Base-by-base conservation (phyloP, 2,113 vertebrate species). In the Hiodon alosoides region DNA sequence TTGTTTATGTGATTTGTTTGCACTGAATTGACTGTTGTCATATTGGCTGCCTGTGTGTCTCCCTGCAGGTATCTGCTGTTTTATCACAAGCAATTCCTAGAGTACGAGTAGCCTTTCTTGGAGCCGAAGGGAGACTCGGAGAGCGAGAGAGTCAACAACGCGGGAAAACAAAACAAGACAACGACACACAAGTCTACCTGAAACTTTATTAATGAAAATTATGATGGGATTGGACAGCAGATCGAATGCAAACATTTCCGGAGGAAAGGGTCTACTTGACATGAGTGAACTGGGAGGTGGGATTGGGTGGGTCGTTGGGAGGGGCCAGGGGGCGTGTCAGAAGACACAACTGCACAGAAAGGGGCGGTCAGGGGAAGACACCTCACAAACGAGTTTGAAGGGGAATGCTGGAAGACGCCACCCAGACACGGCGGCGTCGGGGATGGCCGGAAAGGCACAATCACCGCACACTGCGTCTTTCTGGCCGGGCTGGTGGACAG, bases 21-120 rank as follows among this genome's bases (percentile, higher is more conserved):
- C 31, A 31, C 31, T 31, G 31, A 31, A 31, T 31, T 31, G 31
- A 31, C 31, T 31, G 31, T 31, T 31, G 50, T 59, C 5, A 3
- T 6, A 6, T 31, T 80, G 46, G 59, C 7, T 58, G 3, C 51
- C 4, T 72, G 2, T 57, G 55, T 67, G 57, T 71, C 3, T 70
- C 50, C 55, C 70, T 65, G 48, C 76, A 87, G 86, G 69, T 95
- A 95, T 86, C 89, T 95, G 80, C 90, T 95, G 84, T 95, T 95
- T 89, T 95, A 95, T 86, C 94, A 95, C 90, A 95, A 95, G 79
- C 94, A 95, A 86, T 94, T 95, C 86, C 90, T 95, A 86, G 94
- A 95, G 72, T 95, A 95, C 2, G 94, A 95, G 84, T 95, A 94
- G 85, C 82, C 86, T 82, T 79, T 78, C 69, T 82, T 79, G 76